Percentiles rank a stretch among this genome's conserved stretches.
Conservation (phyloP, 30 jellyfish, hydroid and myxozoan genomes). For the Aurelia aurita region DNA sequence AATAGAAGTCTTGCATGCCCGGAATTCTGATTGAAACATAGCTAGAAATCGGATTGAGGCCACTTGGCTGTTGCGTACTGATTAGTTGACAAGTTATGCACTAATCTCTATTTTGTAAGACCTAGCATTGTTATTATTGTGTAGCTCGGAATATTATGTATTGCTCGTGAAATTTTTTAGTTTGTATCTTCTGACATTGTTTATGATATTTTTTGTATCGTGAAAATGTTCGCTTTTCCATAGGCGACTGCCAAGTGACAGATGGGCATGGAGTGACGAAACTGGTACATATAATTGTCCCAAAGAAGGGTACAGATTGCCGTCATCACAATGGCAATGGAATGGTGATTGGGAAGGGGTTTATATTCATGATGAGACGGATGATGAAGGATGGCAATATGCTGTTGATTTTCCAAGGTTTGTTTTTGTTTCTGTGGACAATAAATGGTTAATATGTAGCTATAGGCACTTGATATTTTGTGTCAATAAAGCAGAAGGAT, state of each 20-base stretch:
- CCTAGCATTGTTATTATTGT: too few species aligned
- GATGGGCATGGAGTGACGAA: conserved; percentile 96
- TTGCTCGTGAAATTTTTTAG: too few species aligned
- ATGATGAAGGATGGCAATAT: conserved; percentile 97
- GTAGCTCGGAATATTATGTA: too few species aligned
- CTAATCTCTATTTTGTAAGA: too few species aligned
- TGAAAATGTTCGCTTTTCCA: neutral
- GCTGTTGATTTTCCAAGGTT: conserved; percentile 98
- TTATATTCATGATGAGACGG: conserved; percentile 51
- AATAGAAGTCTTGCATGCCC: too few species aligned
- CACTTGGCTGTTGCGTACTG: too few species aligned
- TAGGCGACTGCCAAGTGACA: conserved; percentile 94
- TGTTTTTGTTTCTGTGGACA: neutral
- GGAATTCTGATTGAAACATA: too few species aligned
- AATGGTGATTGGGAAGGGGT: conserved; percentile 83
- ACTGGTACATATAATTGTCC: conserved; percentile 71
- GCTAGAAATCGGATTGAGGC: too few species aligned
- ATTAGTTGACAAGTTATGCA: too few species aligned
- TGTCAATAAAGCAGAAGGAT: too few species aligned
- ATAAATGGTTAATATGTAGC: neutral
- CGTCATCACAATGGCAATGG: conserved; percentile 88
- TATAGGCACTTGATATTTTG: neutral
- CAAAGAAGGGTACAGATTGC: conserved; percentile 65
- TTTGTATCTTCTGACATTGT: too few species aligned
- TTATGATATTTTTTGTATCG: too few species aligned